Evolutionary conservation across 2,113 vertebrate species (phyloP).

Genomic region (Ia io): DNA sequence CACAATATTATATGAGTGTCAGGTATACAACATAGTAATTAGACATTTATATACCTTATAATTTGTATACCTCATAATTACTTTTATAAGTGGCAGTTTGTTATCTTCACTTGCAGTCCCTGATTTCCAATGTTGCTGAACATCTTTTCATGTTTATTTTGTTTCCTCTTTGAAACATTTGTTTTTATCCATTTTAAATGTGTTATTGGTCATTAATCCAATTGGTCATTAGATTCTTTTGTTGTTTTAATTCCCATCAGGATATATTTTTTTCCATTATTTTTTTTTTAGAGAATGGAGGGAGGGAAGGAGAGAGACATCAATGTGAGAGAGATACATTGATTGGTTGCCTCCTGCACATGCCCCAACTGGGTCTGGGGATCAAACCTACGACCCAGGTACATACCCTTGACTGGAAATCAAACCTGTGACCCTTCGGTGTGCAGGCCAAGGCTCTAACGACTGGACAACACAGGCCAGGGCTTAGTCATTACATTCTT

Average conservation of each 20-base stretch:
- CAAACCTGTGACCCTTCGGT: neutral
- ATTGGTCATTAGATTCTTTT: neutral
- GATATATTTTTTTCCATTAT: neutral
- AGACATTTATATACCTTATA: neutral
- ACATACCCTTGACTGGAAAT: too few species aligned
- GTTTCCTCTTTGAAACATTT: neutral
- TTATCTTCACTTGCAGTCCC: neutral
- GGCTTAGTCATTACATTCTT: neutral
- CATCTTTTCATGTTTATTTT: neutral
- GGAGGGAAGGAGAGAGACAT: neutral
- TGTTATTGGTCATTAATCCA: neutral
- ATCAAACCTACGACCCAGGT: too few species aligned
- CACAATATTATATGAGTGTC: neutral
- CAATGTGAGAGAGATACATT: neutral
- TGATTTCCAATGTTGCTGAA: neutral
- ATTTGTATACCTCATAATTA: neutral
- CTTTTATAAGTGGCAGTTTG: neutral
- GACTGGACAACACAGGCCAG: too few species aligned
- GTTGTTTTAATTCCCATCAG: neutral
- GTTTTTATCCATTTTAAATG: neutral
- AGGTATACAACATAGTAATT: neutral
- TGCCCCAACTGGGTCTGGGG: neutral
- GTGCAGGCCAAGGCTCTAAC: too few species aligned
- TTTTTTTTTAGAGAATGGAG: neutral
- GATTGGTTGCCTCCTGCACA: neutral